Evolutionary conservation across 2,888 invertebrate genomes (phyloP), one percentile per base, ranked within the genome.

Genomic region (Dicyrtomina minuta): DNA sequence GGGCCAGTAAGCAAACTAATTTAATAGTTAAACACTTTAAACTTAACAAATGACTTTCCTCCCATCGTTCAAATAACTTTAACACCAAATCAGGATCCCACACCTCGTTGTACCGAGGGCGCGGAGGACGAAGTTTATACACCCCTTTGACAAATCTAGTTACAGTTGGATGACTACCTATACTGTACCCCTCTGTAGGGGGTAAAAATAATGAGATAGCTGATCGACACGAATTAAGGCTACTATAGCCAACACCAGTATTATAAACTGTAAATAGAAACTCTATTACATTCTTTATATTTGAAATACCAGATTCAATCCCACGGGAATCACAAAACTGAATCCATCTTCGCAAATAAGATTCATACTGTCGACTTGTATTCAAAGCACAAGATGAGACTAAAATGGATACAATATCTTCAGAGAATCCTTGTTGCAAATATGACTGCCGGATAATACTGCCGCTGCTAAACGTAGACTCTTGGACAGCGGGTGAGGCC

Each of bases 71-170:
- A 17, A 59, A 59, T 8, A 59, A 5, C 2, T 43, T 41, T 59
- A 65, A 65, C 26, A 65, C 65, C n/a, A 13, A 17, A 24, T 44
- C 27, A 33, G 39, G 12, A 24, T 64, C 61, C 62, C 69, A 69
- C 5, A 33, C 26, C 2, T 2, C 2, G 3, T 12, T 17, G 33
- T 69, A 69, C 41, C 55, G 17, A 6, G 69, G 46, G 13, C 20
- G 13, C 1, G 69, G 69, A 8, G 62, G 68, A 13, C 39, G 49
- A 6, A 49, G n/a, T n/a, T 53, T 69, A 41, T n/a, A 56, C 51
- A 43, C 59, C 20, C 69, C 65, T 65, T 69, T 69, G n/a, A 69
- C n/a, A 15, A 69, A 26, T 15, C 44, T 39, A 27, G 26, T 33
- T 10, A 69, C 26, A 15, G 56, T n/a, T 12, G 69, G 69, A 24